A percentile compares a stretch with the other conserved stretches of the same genome.
Evolutionary conservation across 2,113 vertebrate species (phyloP).

Genomic region (Cygnus buccinator): DNA sequence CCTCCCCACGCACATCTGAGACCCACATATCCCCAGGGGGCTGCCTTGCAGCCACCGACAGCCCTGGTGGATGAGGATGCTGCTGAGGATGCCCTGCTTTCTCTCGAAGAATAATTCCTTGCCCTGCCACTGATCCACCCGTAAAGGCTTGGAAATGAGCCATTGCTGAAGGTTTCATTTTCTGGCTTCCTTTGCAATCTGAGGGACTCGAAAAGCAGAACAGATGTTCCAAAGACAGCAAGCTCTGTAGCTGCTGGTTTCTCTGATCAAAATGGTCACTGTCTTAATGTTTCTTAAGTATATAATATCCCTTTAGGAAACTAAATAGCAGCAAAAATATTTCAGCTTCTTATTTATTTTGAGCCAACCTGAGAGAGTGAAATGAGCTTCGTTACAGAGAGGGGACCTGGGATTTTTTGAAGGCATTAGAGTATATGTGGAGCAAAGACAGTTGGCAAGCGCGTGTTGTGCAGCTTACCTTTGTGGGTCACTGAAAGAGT

Average conservation of each 20-base stretch:
- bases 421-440: neutral
- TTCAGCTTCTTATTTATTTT: neutral
- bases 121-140: neutral
- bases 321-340: neutral
- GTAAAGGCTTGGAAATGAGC: slow-evolving; percentile 18
- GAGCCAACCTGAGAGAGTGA: neutral
- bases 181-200: neutral
- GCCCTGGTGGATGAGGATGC: neutral
- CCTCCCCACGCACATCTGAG: rapidly evolving
- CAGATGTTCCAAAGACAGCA: neutral
- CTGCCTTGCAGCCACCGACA: neutral
- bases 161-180: neutral
- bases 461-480: neutral
- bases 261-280: neutral
- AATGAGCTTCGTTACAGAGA: neutral
- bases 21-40: neutral
- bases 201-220: neutral
- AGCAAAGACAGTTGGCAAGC: neutral
- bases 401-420: neutral
- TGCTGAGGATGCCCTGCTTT: neutral
- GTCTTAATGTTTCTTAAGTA: neutral
- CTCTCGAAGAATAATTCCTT: neutral
- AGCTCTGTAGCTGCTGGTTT: neutral
- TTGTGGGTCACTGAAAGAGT: neutral
- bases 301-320: neutral